Percentiles rank a stretch among this genome's conserved stretches.
Evolutionary conservation across 2,113 vertebrate species (phyloP).

Genomic region (Heterotis niloticus): DNA sequence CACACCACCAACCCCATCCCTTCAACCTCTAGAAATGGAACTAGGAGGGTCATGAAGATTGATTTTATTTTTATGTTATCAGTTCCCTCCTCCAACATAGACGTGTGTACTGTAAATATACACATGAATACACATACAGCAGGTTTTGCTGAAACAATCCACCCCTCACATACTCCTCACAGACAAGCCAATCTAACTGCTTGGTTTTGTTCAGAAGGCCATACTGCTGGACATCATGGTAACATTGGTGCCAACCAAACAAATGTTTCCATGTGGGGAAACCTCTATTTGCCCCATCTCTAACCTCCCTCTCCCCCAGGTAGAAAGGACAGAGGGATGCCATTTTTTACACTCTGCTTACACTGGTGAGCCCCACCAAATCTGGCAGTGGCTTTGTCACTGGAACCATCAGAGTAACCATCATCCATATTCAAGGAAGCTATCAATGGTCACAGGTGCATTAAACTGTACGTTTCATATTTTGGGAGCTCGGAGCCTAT

Average conservation of each 20-base stretch:
- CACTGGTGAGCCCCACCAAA: conserved; percentile 29
- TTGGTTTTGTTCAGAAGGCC: conserved; percentile 9
- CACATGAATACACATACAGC: neutral
- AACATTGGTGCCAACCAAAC: neutral
- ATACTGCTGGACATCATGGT: neutral
- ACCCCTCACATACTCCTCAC: conserved; percentile 27
- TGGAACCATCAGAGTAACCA: neutral
- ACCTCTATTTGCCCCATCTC: too few relatives aligned
- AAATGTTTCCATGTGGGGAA: neutral
- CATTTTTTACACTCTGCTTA: conserved; percentile 26
- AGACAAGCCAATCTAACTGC: conserved; percentile 34
- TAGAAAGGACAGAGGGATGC: neutral
- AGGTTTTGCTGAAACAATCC: neutral
- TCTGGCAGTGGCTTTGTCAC: conserved; percentile 20
- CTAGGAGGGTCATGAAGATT: neutral
- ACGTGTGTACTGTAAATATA: neutral
- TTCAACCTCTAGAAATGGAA: conserved; percentile 33
- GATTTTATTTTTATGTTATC: conserved; percentile 17
- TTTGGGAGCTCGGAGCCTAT: conserved; percentile 26
- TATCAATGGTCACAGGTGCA: neutral
- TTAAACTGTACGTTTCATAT: neutral
- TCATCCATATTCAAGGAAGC: neutral
- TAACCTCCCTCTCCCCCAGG: conserved; percentile 18
- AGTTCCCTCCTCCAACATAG: conserved; percentile 23
- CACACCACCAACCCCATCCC: conserved; percentile 32